Conservation (phyloP, 2,888 invertebrate genomes). For the Trichogramma dendrolimi region DNA sequence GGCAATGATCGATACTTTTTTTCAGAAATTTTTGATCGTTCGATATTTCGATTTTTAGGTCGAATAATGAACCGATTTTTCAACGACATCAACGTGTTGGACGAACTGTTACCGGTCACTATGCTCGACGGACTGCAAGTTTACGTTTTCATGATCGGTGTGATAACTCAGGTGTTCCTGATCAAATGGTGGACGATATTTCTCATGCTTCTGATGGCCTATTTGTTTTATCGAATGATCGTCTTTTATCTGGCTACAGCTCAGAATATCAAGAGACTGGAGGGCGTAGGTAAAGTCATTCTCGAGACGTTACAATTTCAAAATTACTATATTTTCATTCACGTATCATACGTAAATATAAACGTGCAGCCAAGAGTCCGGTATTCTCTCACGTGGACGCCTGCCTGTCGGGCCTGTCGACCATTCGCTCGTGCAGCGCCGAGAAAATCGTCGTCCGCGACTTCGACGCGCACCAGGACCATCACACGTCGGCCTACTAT, state of each 20-base stretch:
- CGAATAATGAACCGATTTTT: slow-evolving; percentile 79
- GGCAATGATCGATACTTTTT: not conserved
- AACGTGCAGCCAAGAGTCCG: slow-evolving; percentile 63
- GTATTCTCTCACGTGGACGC: slow-evolving; percentile 87
- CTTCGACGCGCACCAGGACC: slow-evolving; percentile 70
- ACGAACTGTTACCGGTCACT: slow-evolving; percentile 67
- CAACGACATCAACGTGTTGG: slow-evolving; percentile 77
- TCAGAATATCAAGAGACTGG: slow-evolving; percentile 67
- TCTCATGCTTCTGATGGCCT: slow-evolving; percentile 61
- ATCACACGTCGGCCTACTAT: slow-evolving; percentile 64
- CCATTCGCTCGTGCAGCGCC: slow-evolving; percentile 76
- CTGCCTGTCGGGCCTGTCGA: slow-evolving; percentile 78
- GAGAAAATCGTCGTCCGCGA: slow-evolving; percentile 70
- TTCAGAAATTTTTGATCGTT: slow-evolving; percentile 14
- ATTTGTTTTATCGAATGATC: slow-evolving; percentile 63
- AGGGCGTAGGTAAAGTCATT: slow-evolving; percentile 53
- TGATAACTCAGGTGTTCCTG: slow-evolving; percentile 67
- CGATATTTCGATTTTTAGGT: slow-evolving; percentile 54
- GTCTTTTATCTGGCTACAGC: slow-evolving; percentile 67
- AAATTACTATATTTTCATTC: not conserved
- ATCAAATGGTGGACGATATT: slow-evolving; percentile 65
- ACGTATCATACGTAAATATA: not conserved
- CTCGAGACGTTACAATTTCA: slow-evolving; percentile 46
- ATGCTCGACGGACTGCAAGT: slow-evolving; percentile 64
- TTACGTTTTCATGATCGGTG: slow-evolving; percentile 67